Percentiles rank a stretch among this genome's conserved stretches.
Conservation (phyloP, 2,888 invertebrate genomes). For the Cerastis leucographa region DNA sequence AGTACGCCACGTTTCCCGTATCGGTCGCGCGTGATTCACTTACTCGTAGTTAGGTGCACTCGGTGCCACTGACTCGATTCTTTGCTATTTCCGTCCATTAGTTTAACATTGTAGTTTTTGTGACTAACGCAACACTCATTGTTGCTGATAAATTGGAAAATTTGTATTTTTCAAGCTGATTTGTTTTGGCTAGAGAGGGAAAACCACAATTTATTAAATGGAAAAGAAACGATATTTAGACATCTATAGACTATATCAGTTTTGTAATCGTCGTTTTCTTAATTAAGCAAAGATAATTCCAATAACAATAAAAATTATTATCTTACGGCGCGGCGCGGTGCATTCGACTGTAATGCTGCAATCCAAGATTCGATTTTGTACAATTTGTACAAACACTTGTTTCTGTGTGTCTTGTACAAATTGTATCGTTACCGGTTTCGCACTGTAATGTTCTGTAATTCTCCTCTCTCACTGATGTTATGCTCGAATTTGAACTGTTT, state of each 20-base stretch:
- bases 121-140: constrained; percentile 58
- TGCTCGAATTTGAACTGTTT: not conserved
- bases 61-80: constrained; percentile 47
- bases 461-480: not conserved
- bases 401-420: not conserved
- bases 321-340: too few relatives aligned
- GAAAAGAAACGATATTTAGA: not conserved
- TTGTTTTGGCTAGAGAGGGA: constrained; percentile 17
- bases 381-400: not conserved
- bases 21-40: constrained; percentile 60
- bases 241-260: not conserved
- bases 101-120: constrained; percentile 60
- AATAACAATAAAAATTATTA: too few relatives aligned
- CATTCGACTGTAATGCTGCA: not conserved
- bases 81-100: constrained; percentile 63
- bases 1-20: constrained; percentile 42
- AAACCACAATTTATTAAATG: constrained; percentile 6
- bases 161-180: constrained; percentile 14
- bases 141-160: constrained; percentile 50
- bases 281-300: not conserved
- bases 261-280: not conserved
- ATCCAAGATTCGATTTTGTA: not conserved
- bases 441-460: not conserved
- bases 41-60: constrained; percentile 48
- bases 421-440: not conserved